Conservation (phyloP, 2,113 vertebrate species). For the Poeciliopsis turrubarensis region DNA sequence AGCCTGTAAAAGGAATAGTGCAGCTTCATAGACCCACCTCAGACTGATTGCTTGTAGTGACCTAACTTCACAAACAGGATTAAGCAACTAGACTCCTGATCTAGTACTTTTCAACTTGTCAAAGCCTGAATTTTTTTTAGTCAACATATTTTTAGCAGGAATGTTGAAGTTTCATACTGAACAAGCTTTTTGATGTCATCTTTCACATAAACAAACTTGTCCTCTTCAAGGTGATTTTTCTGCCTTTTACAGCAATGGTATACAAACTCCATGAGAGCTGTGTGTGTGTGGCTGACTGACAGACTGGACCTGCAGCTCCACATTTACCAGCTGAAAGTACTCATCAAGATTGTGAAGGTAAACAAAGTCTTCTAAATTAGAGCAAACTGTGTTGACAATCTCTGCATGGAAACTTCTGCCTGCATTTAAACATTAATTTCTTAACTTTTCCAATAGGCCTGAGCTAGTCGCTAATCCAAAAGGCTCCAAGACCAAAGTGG, state of each 20-base stretch:
- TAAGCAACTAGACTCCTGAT: not conserved
- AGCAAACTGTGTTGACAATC: not conserved
- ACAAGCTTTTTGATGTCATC: too few species aligned
- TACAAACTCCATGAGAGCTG: slow-evolving; percentile 87
- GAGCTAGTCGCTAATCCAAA: not conserved
- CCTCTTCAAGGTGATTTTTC: not conserved
- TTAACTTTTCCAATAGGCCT: not conserved
- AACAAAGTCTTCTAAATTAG: slow-evolving; percentile 17
- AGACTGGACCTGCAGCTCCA: slow-evolving; percentile 96
- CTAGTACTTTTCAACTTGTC: too few species aligned
- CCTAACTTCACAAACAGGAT: slow-evolving; percentile 7
- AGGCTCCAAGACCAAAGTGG: not conserved
- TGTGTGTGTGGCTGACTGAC: slow-evolving; percentile 93
- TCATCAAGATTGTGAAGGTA: slow-evolving; percentile 99
- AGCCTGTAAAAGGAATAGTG: not conserved
- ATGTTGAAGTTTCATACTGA: too few species aligned
- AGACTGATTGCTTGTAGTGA: not conserved
- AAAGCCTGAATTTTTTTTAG: too few species aligned
- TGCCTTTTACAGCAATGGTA: slow-evolving; percentile 90
- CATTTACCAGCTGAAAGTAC: slow-evolving; percentile 95
- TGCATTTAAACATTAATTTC: not conserved
- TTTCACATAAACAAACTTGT: too few species aligned
- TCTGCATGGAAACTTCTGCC: not conserved
- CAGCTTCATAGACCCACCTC: not conserved
- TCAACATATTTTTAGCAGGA: not conserved